Evolutionary conservation across 2,888 invertebrate species (phyloP).

Genomic region (Diadegma fenestrale): DNA sequence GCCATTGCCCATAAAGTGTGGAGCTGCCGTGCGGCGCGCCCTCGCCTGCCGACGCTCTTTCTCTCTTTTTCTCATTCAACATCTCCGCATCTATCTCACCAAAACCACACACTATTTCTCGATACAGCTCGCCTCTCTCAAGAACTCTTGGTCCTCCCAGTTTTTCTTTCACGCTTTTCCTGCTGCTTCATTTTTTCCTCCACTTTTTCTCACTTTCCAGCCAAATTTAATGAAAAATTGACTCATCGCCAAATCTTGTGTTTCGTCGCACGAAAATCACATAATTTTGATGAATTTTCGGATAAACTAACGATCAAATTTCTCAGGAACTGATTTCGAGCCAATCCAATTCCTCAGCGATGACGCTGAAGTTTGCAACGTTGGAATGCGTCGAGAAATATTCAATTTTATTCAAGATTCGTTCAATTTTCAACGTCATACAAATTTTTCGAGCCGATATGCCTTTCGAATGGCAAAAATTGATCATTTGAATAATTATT

Average conservation of each 20-base stretch:
- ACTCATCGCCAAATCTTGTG: not conserved
- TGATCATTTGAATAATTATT: too few relatives aligned
- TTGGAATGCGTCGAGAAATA: too few relatives aligned
- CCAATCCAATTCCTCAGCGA: too few relatives aligned
- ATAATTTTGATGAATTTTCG: not conserved
- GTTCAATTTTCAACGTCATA: too few relatives aligned
- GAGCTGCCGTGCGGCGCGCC: slow-evolving; percentile 56
- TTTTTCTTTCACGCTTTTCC: not conserved
- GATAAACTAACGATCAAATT: too few relatives aligned
- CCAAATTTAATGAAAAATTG: not conserved
- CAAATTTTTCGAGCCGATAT: too few relatives aligned
- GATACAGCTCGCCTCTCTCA: slow-evolving; percentile 21
- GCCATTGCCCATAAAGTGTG: slow-evolving; percentile 84
- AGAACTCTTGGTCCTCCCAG: slow-evolving; percentile 16
- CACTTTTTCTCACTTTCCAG: not conserved
- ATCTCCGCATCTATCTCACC: slow-evolving; percentile 39
- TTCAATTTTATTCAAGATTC: too few relatives aligned
- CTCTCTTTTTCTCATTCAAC: slow-evolving; percentile 37
- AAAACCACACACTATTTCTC: slow-evolving; percentile 35
- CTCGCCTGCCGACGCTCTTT: slow-evolving; percentile 44
- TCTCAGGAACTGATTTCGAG: not conserved
- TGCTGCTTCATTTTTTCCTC: not conserved
- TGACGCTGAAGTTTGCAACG: too few relatives aligned
- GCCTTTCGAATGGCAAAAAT: too few relatives aligned
- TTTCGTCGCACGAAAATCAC: not conserved